These are phyloP conservation scores for Clostera curtula DNA, from an alignment of 2,888 invertebrate genomes.

Conservation along the genomic window DNA sequence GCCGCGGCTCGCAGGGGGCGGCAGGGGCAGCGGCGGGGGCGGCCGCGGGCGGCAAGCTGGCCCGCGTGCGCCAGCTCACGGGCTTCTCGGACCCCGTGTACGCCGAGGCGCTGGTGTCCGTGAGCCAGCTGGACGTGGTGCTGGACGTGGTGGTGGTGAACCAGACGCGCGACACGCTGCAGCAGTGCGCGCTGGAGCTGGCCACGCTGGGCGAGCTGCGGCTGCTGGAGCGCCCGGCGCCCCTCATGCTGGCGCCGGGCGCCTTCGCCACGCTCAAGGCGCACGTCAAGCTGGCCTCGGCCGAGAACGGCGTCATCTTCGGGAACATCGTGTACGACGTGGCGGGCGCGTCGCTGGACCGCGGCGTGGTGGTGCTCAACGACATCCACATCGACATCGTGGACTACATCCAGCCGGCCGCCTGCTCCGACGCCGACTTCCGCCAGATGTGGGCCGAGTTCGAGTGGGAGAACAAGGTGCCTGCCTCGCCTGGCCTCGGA, in stretches of 20 bases:
- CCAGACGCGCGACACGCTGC: slow-evolving; percentile 97
- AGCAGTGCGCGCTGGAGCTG: slow-evolving; percentile 97
- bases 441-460: slow-evolving; percentile 99
- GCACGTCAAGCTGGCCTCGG: slow-evolving; percentile 98
- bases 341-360: slow-evolving; percentile 91
- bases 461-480: slow-evolving; percentile 99
- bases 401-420: slow-evolving; percentile 98
- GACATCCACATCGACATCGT: slow-evolving; percentile 99
- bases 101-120: slow-evolving; percentile 99
- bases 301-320: slow-evolving; percentile 99
- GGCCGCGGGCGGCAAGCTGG: slow-evolving; percentile 43
- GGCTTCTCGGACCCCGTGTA: slow-evolving; percentile 99
- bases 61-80: slow-evolving; percentile 94
- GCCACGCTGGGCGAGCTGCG: slow-evolving; percentile 98
- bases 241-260: slow-evolving; percentile 95
- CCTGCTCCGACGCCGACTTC: slow-evolving; percentile 96
- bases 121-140: slow-evolving; percentile 98
- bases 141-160: slow-evolving; percentile 98
- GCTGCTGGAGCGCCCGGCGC: slow-evolving; percentile 97
- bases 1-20: no score
- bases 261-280: slow-evolving; percentile 99
- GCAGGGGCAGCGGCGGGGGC: slow-evolving; percentile 31
- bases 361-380: slow-evolving; percentile 98
- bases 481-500: no score
- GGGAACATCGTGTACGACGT: slow-evolving; percentile 99